phyloP scores from a whole-genome alignment of 2,797 vertebrate species.

The Syndactyla subalaris region DNA sequence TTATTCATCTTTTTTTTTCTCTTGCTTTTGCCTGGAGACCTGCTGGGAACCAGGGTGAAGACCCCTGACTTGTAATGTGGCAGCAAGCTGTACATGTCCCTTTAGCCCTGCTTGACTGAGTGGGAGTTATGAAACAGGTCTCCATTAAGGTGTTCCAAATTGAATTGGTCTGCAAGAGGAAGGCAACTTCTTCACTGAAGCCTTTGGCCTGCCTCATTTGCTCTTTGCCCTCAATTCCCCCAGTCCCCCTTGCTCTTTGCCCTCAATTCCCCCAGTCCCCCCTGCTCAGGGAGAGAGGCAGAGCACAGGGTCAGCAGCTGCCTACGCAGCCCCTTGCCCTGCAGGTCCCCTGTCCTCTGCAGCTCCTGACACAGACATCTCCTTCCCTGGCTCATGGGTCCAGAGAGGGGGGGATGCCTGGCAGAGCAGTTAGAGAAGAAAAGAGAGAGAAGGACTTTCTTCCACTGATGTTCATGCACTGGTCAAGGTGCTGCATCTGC shows the following conservation, averaged over 20 bases:
- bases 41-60: background rate
- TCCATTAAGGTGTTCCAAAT: slow-evolving; percentile 24
- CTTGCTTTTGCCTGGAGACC: background rate
- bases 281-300: background rate
- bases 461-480: rapidly evolving
- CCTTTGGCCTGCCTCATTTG: slow-evolving; percentile 2
- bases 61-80: background rate
- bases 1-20: background rate
- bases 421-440: background rate
- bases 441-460: background rate
- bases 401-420: background rate
- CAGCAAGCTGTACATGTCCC: background rate
- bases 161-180: background rate
- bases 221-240: background rate
- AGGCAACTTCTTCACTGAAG: background rate
- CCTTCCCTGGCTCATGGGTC: background rate
- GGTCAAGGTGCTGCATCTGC: background rate
- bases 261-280: background rate
- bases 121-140: background rate
- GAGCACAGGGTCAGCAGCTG: background rate
- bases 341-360: background rate
- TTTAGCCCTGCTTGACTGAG: background rate
- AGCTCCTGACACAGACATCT: background rate
- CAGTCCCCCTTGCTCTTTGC: background rate
- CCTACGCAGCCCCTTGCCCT: background rate